These are phyloP conservation scores for Helarctos malayanus DNA, from an alignment of 2,797 vertebrate species.

Conservation along the genomic window DNA sequence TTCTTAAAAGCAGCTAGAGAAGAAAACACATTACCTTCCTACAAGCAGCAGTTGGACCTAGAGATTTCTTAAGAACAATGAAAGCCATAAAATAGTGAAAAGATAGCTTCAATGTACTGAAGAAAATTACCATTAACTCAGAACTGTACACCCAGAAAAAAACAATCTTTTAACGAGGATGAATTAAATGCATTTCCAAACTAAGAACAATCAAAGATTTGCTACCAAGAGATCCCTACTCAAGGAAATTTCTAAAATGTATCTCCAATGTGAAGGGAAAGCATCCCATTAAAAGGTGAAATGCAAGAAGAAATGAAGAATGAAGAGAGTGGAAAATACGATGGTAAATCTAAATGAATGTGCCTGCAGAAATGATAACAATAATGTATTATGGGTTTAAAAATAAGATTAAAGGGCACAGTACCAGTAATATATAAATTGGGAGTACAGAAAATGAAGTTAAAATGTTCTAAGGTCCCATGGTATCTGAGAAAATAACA, in stretches of 20 bases:
- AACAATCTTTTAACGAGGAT: neutral
- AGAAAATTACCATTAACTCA: neutral
- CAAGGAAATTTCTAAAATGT: neutral
- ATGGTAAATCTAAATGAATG: neutral
- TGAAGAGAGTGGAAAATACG: neutral
- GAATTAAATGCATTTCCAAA: neutral
- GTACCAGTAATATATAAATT: neutral
- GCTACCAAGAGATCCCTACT: neutral
- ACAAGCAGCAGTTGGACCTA: neutral
- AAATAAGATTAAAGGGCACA: neutral
- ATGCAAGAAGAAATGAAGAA: neutral
- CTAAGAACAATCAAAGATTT: neutral
- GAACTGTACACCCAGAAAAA: neutral
- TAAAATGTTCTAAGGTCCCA: neutral
- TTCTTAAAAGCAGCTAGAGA: neutral
- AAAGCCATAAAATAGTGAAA: neutral
- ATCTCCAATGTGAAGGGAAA: neutral
- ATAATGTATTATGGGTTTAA: neutral
- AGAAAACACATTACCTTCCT: neutral
- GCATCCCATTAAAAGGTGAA: neutral
- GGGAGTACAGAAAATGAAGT: neutral
- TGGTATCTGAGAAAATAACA: slow-evolving; percentile 7
- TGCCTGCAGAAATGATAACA: neutral
- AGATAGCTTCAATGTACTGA: neutral
- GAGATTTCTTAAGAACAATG: neutral